Conservation (phyloP, 2,113 vertebrate species). For the Dryoscopus gambensis region DNA sequence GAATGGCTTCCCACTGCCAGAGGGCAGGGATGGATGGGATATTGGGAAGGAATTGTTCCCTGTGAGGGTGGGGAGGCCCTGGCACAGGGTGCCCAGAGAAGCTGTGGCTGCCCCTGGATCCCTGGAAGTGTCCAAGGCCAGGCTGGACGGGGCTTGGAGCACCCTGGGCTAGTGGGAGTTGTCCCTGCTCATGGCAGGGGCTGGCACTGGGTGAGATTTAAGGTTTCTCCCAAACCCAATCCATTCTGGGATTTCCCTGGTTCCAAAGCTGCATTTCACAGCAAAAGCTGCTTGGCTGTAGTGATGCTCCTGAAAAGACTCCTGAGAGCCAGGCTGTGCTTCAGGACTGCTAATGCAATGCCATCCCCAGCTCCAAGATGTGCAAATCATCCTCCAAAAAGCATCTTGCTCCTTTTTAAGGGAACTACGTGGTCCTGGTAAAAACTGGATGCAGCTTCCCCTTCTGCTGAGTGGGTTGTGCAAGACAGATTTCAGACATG, state of each 20-base stretch:
- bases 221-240: background rate
- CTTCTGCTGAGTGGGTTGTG: background rate
- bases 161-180: fast-evolving
- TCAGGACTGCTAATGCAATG: background rate
- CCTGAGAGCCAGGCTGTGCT: background rate
- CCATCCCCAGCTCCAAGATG: background rate
- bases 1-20: background rate
- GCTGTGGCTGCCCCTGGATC: background rate
- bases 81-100: background rate
- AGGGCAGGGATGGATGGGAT: background rate
- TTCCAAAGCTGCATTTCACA: background rate
- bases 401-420: background rate
- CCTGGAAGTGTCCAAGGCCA: background rate
- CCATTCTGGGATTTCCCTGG: background rate
- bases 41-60: fast-evolving
- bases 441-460: background rate
- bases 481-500: background rate
- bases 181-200: background rate
- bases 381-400: background rate
- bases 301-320: background rate
- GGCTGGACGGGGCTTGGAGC: fast-evolving
- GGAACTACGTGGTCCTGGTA: background rate
- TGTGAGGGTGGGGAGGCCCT: fast-evolving
- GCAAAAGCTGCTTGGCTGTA: background rate
- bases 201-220: background rate